Evolutionary conservation across 2,113 vertebrate species (phyloP).

Genomic region (Hippocampus mohnikei): DNA sequence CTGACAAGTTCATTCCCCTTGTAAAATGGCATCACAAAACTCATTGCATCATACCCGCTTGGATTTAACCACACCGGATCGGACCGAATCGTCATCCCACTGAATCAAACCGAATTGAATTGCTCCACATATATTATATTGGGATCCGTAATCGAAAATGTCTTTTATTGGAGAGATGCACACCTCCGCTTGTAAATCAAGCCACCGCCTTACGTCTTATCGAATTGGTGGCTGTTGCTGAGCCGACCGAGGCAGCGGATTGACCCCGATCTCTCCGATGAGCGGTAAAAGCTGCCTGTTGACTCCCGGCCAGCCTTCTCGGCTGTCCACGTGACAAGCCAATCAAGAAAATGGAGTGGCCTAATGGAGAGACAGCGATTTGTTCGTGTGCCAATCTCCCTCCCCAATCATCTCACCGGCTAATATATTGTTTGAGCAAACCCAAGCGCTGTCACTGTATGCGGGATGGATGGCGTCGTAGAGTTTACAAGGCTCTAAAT

Average conservation of each 20-base stretch:
- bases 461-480: constrained; percentile 49
- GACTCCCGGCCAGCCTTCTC: constrained; percentile 38
- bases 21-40: too few relatives aligned
- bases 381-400: background rate
- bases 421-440: constrained; percentile 64
- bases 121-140: too few relatives aligned
- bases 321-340: constrained; percentile 58
- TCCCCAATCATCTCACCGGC: constrained; percentile 59
- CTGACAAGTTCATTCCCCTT: too few relatives aligned
- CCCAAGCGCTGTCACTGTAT: constrained; percentile 45
- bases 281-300: constrained; percentile 45
- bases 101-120: too few relatives aligned
- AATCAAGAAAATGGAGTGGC: constrained; percentile 70
- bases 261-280: constrained; percentile 41
- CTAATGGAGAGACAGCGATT: constrained; percentile 67
- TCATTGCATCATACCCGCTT: too few relatives aligned
- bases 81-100: too few relatives aligned
- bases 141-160: too few relatives aligned
- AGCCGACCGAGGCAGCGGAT: constrained; percentile 20
- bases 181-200: background rate
- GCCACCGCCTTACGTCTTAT: background rate
- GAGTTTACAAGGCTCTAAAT: constrained; percentile 61
- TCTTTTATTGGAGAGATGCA: too few relatives aligned
- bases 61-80: too few relatives aligned
- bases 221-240: constrained; percentile 17